Evolutionary conservation across 2,888 invertebrate species (phyloP).

Genomic region (Stegophylla sp.): DNA sequence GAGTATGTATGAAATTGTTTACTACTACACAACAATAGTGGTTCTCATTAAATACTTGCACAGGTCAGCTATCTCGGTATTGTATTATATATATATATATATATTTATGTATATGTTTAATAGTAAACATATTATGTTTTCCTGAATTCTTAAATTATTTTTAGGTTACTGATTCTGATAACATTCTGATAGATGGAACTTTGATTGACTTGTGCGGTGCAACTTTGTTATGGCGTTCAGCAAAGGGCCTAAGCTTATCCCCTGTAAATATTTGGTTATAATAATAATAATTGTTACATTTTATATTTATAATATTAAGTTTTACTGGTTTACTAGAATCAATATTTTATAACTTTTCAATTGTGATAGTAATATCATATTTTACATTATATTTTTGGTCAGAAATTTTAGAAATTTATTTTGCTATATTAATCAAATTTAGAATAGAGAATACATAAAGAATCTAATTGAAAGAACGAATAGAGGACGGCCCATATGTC

Average conservation of each 20-base stretch:
- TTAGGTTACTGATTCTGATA: slow-evolving; percentile 82
- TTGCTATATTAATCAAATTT: slow-evolving; percentile 61
- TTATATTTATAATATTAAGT: not conserved
- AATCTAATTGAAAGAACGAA: slow-evolving; percentile 93
- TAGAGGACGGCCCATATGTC: slow-evolving; percentile 95
- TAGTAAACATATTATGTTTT: too few species aligned
- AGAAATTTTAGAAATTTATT: too few species aligned
- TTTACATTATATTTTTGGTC: too few species aligned
- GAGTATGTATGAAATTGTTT: too few species aligned
- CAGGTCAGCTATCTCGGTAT: too few species aligned
- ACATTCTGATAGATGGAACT: slow-evolving; percentile 93
- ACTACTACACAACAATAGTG: too few species aligned
- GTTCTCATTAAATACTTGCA: too few species aligned
- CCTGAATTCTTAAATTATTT: too few species aligned
- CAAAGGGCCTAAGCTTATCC: slow-evolving; percentile 91
- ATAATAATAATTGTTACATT: not conserved
- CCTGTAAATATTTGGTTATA: slow-evolving; percentile 76
- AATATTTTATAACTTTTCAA: too few species aligned
- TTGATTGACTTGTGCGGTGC: slow-evolving; percentile 99
- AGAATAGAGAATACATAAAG: slow-evolving; percentile 92
- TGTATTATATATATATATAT: too few species aligned
- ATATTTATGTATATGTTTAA: too few species aligned
- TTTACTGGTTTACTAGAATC: slow-evolving; percentile 12
- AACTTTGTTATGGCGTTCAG: slow-evolving; percentile 95
- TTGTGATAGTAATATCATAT: not conserved